Base-by-base conservation (phyloP, 2,113 vertebrate genomes). In the Poecile atricapillus region DNA sequence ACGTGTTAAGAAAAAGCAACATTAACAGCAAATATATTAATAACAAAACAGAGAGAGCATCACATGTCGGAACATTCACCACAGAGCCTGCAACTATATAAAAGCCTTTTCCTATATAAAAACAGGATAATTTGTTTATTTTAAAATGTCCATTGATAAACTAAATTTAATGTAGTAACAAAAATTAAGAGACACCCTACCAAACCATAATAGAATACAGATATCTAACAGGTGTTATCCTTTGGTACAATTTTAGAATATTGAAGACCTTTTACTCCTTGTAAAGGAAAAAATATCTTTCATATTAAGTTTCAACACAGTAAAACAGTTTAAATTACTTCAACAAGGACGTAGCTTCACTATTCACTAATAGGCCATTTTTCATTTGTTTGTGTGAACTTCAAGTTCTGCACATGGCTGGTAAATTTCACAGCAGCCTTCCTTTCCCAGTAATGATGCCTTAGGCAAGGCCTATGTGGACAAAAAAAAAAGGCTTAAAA, bases 401-500 rank as follows among this genome's bases (percentile, higher is more conserved):
- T 67, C 60, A n/a, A 71, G n/a, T 23, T 81, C 52, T 87, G 13
- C 22, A 28, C 21, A 25, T 33, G 11, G 33, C 10, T 65, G 73
- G 74, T 81, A 90, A 81, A 91, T 83, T 25, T 94, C 50, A 64
- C 22, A 46, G 59, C 50, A 86, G 5, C 14, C 11, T 53, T 52
- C 41, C 52, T 75, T 93, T 78, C 55, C 33, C 41, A 71, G 20
- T 59, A 80, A 87, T n/a, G 13, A 78, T 71, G 63, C 19, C 28
- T 67, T 60, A 52, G 44, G 73, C 35, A 84, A 95, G 22, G 39
- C 43, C 35, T 78, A 9, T 33, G 39, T 63, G 64, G 41, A 53
- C 9, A 25, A 83, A n/a, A 88, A 65, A 39, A 27, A 92, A 83
- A 70, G 12, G 24, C 81, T 92, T 87, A 56, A 93, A 89, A 91